Conservation (phyloP, 2,888 invertebrate species). For the Tinea semifulvella region DNA sequence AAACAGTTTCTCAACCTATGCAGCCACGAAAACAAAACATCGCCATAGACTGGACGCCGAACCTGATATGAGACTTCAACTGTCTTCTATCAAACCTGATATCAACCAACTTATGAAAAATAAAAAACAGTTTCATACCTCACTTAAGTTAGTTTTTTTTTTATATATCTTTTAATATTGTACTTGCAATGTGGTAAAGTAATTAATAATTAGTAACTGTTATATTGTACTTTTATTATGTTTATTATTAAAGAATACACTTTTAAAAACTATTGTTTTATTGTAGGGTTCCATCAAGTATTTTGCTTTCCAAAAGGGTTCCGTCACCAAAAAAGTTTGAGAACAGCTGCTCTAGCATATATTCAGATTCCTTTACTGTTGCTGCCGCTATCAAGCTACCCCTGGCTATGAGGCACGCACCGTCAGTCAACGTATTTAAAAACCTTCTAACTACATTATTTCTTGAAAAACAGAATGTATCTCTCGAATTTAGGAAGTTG, state of each 20-base stretch:
- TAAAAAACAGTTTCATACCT: conserved; percentile 23
- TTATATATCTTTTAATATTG: conserved; percentile 18
- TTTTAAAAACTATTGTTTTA: conserved; percentile 17
- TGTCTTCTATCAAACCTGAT: conserved; percentile 24
- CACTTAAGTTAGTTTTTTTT: conserved; percentile 19
- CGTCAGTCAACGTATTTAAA: too few species aligned
- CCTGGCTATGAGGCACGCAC: too few species aligned
- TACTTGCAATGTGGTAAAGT: conserved; percentile 21
- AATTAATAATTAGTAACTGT: conserved; percentile 18
- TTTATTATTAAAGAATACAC: conserved; percentile 17
- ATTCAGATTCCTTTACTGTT: too few species aligned
- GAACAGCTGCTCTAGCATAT: conserved; percentile 7
- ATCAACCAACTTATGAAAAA: conserved; percentile 24
- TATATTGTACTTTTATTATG: conserved; percentile 19
- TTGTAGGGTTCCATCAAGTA: conserved; percentile 16
- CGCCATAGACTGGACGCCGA: conserved; percentile 26
- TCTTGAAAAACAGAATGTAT: too few species aligned
- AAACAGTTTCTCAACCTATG: conserved; percentile 24
- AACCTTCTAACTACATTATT: too few species aligned
- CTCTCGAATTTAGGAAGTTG: too few species aligned
- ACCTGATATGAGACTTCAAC: conserved; percentile 25
- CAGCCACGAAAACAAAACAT: conserved; percentile 24
- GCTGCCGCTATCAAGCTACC: too few species aligned
- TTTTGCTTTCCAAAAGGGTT: too few species aligned
- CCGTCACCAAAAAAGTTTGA: conserved; percentile 14